Percentiles rank a stretch among this genome's conserved stretches.
These are phyloP conservation scores for Gobio occitaniae DNA, from an alignment of 2,797 vertebrate species.

Conservation along the genomic window DNA sequence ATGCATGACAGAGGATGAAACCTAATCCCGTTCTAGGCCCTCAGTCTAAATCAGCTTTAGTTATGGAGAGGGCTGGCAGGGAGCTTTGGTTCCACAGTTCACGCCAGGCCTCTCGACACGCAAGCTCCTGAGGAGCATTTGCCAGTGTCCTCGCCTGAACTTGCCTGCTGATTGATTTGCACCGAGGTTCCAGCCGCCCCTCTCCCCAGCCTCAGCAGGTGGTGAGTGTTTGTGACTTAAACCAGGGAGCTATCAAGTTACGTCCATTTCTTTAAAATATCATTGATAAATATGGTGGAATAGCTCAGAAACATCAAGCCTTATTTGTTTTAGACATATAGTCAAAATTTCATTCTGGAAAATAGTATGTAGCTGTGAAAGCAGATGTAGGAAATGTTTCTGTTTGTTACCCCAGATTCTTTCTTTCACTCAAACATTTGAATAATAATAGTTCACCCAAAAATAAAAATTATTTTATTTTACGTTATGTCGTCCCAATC, in stretches of 20 bases:
- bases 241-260: conserved; percentile 66
- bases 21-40: conserved; percentile 45
- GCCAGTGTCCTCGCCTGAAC: conserved; percentile 75
- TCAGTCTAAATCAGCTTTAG: conserved; percentile 55
- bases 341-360: conserved; percentile 14
- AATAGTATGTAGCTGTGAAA: conserved; percentile 20
- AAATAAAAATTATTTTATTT: neutral
- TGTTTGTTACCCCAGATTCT: conserved; percentile 8
- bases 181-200: conserved; percentile 60
- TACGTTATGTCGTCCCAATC: too few relatives aligned
- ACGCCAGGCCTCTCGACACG: conserved; percentile 56
- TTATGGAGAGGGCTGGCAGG: conserved; percentile 60
- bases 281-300: conserved; percentile 68
- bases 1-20: conserved; percentile 54
- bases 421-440: neutral
- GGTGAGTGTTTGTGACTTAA: conserved; percentile 74
- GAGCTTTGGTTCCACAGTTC: conserved; percentile 54
- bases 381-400: conserved; percentile 37
- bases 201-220: conserved; percentile 74
- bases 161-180: conserved; percentile 64
- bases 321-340: conserved; percentile 15
- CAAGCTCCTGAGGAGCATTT: conserved; percentile 53
- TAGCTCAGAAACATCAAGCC: conserved; percentile 2
- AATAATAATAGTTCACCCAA: neutral
- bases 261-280: conserved; percentile 67